Base-by-base conservation (phyloP, 2,888 invertebrate species). In the Agriopis marginaria region DNA sequence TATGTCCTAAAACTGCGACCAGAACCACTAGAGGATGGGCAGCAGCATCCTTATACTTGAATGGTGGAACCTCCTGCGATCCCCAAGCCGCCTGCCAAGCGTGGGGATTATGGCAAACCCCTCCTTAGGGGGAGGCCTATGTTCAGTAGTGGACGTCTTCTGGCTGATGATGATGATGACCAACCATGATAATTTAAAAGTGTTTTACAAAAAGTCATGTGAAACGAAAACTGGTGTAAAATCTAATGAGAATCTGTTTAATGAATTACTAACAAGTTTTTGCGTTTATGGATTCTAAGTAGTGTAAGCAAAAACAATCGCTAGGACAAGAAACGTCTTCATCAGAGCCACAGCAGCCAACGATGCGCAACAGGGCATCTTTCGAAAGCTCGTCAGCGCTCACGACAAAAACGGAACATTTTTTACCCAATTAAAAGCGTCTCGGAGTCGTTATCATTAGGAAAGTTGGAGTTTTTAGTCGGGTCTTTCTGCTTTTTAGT, bases 401-500 rank as follows among this genome's bases (percentile, higher is more conserved):
- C 71, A 73, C 71, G 76, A 84, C 76, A 89, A 90, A 89, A 91
- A 89, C 79, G 73, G 73, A 77, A 77, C 72, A 88, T 85, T 92
- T 92, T 92, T 92, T 92, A 80, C 79, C 84, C 87, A 89, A 91
- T 91, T 91, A 90, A 89, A 85, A 85, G 80, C 82, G 86, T 81
- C 80, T 82, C 81, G 56, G 82, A 82, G 80, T 82, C 78, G 85
- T 87, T 86, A 82, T 86, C 82, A 81, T 70, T 66, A 70, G 53
- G 53, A 61, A 61, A 61, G 42, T 61, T 1, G 70, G 59, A 5
- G 87, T 87, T 91, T 90, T 90, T 87, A 81, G 78, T 74, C 51
- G 56, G 79, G 77, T 74, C 78, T 77, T 5, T 39, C 51, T 51
- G 51, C 51, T 51, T 51, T 51, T 51, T 12, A 32, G 85, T 91